Percentiles rank a stretch among this genome's conserved stretches.
phyloP scores from a whole-genome alignment of 2,113 vertebrate species.

The Hymenochirus boettgeri region DNA sequence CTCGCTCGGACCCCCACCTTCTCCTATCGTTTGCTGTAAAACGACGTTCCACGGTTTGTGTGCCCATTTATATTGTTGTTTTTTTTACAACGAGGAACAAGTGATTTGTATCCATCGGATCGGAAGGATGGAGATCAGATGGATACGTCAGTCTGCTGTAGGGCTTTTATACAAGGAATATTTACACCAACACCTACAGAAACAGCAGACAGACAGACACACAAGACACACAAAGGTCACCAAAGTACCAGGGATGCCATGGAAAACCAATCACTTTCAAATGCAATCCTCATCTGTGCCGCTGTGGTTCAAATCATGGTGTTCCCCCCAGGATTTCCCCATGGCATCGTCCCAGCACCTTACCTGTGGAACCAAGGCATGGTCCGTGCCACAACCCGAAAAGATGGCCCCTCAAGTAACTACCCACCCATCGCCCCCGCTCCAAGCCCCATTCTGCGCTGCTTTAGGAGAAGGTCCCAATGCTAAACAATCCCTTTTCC shows the following conservation, averaged over 20 bases:
- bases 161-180: conserved; percentile 24
- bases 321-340: conserved; percentile 93
- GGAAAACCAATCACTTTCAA: conserved; percentile 94
- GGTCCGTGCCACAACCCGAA: background rate
- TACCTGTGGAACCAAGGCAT: conserved; percentile 66
- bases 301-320: conserved; percentile 94
- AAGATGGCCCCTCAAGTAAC: background rate
- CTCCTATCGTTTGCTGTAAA: too few species aligned
- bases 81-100: background rate
- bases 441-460: too few species aligned
- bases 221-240: background rate
- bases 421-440: too few species aligned
- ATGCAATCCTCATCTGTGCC: conserved; percentile 92
- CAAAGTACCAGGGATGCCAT: conserved; percentile 88
- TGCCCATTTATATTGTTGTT: too few species aligned
- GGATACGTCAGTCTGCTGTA: background rate
- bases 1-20: too few species aligned
- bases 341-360: conserved; percentile 91
- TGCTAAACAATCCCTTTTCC: too few species aligned
- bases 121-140: background rate
- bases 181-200: fast-evolving
- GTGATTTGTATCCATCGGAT: background rate
- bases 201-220: background rate
- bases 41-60: too few species aligned
- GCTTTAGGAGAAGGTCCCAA: too few species aligned